phyloP scores from a whole-genome alignment of 2,113 vertebrate species.

The Heterotilapia buettikoferi region DNA sequence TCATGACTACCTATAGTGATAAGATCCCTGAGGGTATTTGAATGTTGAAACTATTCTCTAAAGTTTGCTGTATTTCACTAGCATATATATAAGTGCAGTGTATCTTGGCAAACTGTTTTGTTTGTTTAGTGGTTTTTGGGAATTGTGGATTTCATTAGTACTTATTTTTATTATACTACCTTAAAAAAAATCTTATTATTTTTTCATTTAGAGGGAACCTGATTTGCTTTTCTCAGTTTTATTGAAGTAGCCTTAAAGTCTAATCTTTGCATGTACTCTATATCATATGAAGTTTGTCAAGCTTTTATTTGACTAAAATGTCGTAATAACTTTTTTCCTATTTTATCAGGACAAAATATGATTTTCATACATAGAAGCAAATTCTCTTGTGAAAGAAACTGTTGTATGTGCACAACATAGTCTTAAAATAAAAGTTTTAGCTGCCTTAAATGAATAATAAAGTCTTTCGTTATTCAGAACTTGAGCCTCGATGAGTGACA shows the following conservation, averaged over 20 bases:
- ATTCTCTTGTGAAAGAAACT: not conserved
- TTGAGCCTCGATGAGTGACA: not conserved
- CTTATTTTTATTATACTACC: not conserved
- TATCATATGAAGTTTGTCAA: not conserved
- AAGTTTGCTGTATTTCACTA: not conserved
- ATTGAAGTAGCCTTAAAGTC: not conserved
- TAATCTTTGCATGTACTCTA: not conserved
- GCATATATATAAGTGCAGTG: not conserved
- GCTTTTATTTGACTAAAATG: not conserved
- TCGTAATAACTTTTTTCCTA: not conserved
- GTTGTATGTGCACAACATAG: not conserved
- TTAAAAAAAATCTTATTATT: not conserved
- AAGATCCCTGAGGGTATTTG: conserved; percentile 6
- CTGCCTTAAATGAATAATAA: not conserved
- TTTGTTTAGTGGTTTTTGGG: not conserved
- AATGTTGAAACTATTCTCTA: not conserved
- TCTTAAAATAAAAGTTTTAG: not conserved
- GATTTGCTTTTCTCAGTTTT: not conserved
- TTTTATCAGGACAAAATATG: not conserved
- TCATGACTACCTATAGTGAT: conserved; percentile 63
- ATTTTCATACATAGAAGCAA: not conserved
- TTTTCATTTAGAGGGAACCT: not conserved
- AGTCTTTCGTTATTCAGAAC: not conserved
- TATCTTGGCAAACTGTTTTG: not conserved
- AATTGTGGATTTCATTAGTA: not conserved